A percentile compares a stretch with the other conserved stretches of the same genome.
phyloP scores from a whole-genome alignment of 2,888 invertebrate species.

The Xestia ashworthii region DNA sequence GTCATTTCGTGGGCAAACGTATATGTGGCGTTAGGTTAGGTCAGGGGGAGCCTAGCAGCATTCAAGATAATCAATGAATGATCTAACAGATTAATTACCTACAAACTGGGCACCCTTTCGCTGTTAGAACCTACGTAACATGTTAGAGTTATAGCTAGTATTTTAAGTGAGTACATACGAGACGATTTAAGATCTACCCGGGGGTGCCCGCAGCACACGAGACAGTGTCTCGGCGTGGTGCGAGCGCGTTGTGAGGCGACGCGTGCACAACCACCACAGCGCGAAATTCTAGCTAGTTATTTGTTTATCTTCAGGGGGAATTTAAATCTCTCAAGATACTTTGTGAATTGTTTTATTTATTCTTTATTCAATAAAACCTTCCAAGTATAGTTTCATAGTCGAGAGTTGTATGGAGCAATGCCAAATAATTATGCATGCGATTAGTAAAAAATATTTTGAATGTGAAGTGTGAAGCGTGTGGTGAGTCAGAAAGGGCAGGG shows the following conservation, averaged over 20 bases:
- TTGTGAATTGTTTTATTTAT: slow-evolving; percentile 7
- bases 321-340: slow-evolving; percentile 13
- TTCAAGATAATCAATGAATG: background rate
- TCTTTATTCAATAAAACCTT: slow-evolving; percentile 28
- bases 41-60: background rate
- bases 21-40: background rate
- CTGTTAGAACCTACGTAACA: slow-evolving; percentile 3
- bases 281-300: slow-evolving; percentile 1
- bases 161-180: slow-evolving; percentile 11
- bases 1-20: background rate
- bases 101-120: slow-evolving; percentile 7
- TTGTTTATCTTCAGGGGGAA: background rate
- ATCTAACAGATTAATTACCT: slow-evolving; percentile 2
- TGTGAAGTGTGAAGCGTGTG: slow-evolving; percentile 65
- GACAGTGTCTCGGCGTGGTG: slow-evolving; percentile 21
- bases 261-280: slow-evolving; percentile 52
- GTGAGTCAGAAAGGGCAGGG: slow-evolving; percentile 74
- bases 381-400: background rate
- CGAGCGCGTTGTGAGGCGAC: slow-evolving; percentile 56
- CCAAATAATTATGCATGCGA: slow-evolving; percentile 61
- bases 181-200: slow-evolving; percentile 62
- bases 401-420: slow-evolving; percentile 17
- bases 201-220: slow-evolving; percentile 27
- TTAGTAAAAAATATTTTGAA: slow-evolving; percentile 63
- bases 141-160: background rate